phyloP scores from a whole-genome alignment of 2,113 vertebrate genomes.

The Phalacrocorax pelagicus region DNA sequence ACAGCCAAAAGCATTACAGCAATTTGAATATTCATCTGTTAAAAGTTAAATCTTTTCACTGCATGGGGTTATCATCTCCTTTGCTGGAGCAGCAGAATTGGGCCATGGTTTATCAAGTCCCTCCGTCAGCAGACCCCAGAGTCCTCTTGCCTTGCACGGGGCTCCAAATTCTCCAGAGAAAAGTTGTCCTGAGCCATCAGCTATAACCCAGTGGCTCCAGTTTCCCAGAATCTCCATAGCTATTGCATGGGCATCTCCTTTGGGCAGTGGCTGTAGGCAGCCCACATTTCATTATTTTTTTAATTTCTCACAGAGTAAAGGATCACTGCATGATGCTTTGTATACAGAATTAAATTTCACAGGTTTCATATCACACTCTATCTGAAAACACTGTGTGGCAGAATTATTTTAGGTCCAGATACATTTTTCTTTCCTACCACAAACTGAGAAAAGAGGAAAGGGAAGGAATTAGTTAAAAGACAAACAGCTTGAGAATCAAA shows the following conservation, averaged over 20 bases:
- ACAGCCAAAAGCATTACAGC: not conserved
- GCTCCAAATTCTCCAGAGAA: not conserved
- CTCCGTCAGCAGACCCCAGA: fast-evolving
- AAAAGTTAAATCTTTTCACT: not conserved
- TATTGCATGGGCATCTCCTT: not conserved
- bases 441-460: not conserved
- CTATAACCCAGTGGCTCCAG: not conserved
- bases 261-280: not conserved
- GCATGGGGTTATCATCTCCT: not conserved
- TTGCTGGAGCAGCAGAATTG: not conserved
- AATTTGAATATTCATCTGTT: not conserved
- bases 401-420: not conserved
- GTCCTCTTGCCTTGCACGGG: not conserved
- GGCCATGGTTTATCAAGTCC: not conserved
- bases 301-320: not conserved
- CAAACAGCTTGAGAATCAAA: not conserved
- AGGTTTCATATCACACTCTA: not conserved
- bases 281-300: not conserved
- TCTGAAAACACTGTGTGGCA: not conserved
- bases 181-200: not conserved
- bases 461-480: not conserved
- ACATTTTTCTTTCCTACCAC: not conserved
- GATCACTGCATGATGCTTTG: not conserved
- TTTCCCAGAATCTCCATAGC: not conserved
- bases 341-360: not conserved